Base-by-base conservation (phyloP, 1,140 invertebrate genomes). In the Drosophila cardini region DNA sequence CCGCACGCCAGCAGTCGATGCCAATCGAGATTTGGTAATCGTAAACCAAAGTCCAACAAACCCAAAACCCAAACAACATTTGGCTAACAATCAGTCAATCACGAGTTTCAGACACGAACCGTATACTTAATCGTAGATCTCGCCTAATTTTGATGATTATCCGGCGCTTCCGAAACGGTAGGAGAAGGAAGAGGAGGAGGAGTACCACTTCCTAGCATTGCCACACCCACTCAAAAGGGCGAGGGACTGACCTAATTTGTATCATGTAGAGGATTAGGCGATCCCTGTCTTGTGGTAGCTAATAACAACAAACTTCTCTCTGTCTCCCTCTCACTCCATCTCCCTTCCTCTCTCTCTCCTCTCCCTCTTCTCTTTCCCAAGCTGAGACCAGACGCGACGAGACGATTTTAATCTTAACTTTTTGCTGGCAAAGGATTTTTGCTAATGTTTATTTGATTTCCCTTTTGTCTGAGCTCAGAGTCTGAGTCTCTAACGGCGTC, bases 361-460 rank as follows among this genome's bases (percentile, higher is more conserved):
- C 26, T 18, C 36, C 34, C 15, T 7, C 42, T 60, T 60, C 46
- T 42, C 32, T 42, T 18, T 34, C 40, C 4, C 55, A 13, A 9
- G 5, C 43, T 15, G 8, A 16, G 21, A 46, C 42, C 7, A n/a
- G 30, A 10, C n/a, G 10, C 65, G 76, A 50, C 84, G 43, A 84
- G 84, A 89, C 84, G 84, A 89, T 89, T 70, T 13, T 78, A 84
- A 89, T 89, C 84, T 84, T 89, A 89, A 89, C 84, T 89, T 89
- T 71, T 89, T 72, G 76, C 79, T 80, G 72, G 72, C 71, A 77
- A 87, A 80, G 79, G 76, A 82, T 77, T 79, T 78, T 55, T 68
- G 68, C 81, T 86, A 89, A 89, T 89, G 84, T 89, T 89, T 89
- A 89, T 89, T 89, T 90, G 84, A 89, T 89, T 89, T 89, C 64